phyloP scores from a whole-genome alignment of 2,888 invertebrate genomes.

The Neocrepidodera transversa region DNA sequence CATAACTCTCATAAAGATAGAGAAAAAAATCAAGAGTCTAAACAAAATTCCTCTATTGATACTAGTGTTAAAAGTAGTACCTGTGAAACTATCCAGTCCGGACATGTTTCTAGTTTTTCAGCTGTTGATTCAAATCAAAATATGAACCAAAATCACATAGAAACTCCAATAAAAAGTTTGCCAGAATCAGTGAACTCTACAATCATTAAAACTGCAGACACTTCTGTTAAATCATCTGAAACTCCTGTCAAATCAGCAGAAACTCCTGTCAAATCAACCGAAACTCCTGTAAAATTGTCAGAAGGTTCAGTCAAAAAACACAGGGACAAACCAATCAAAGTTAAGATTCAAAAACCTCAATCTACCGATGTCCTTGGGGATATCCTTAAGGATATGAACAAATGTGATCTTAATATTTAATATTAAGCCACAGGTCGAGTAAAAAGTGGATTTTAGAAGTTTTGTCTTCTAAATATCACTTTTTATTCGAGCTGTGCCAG shows the following conservation, averaged over 20 bases:
- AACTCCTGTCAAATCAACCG: not conserved
- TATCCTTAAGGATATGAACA: constrained; percentile 59
- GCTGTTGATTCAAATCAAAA: constrained; percentile 2
- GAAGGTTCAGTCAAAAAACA: constrained; percentile 38
- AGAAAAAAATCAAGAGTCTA: constrained; percentile 28
- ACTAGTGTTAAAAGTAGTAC: constrained; percentile 6
- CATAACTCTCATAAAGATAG: constrained; percentile 39
- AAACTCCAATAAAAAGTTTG: constrained; percentile 15
- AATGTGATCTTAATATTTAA: constrained; percentile 54
- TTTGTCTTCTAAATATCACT: constrained; percentile 27
- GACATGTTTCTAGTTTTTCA: constrained; percentile 2
- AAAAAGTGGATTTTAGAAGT: constrained; percentile 33
- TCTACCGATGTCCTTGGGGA: constrained; percentile 58
- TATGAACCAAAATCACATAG: not conserved
- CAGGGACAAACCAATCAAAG: constrained; percentile 47
- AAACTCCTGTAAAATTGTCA: constrained; percentile 2
- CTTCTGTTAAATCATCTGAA: constrained; percentile 4
- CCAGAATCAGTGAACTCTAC: constrained; percentile 8
- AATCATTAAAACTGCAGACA: constrained; percentile 1
- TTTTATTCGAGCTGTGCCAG: constrained; percentile 36
- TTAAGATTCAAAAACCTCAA: constrained; percentile 51
- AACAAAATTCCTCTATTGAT: constrained; percentile 20
- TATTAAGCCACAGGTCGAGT: constrained; percentile 47
- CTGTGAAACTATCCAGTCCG: not conserved
- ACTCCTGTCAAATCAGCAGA: constrained; percentile 9